Evolutionary conservation across 2,888 invertebrate genomes (phyloP).

Genomic region (Hirtodrosophila confusa): DNA sequence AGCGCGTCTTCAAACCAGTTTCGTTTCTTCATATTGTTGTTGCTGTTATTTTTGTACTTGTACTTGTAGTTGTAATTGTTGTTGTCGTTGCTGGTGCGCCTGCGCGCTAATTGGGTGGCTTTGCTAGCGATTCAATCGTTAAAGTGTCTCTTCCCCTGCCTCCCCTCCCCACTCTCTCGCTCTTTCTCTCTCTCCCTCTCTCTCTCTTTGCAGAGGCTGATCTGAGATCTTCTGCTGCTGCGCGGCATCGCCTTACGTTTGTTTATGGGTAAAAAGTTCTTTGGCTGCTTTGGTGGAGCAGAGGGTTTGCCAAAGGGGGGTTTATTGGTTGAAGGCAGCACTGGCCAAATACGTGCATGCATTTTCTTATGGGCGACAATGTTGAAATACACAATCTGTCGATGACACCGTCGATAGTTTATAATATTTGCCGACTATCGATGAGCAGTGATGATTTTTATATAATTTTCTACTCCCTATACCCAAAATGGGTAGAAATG

Average conservation of each 20-base stretch:
- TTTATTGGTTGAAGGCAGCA: slow-evolving; percentile 5
- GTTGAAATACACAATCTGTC: slow-evolving; percentile 46
- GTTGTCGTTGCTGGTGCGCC: slow-evolving; percentile 52
- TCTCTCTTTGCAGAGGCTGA: slow-evolving; percentile 12
- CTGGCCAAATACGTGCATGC: slow-evolving; percentile 65
- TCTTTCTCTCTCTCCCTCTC: slow-evolving; percentile 1
- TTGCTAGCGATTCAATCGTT: slow-evolving; percentile 38
- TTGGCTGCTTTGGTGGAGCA: neutral
- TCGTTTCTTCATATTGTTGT: slow-evolving; percentile 36
- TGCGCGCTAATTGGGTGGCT: slow-evolving; percentile 72
- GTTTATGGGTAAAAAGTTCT: slow-evolving; percentile 31
- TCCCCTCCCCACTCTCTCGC: neutral
- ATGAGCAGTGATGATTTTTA: too few relatives aligned
- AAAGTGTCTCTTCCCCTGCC: slow-evolving; percentile 17
- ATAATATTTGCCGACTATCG: too few relatives aligned
- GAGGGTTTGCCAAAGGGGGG: neutral
- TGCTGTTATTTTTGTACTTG: slow-evolving; percentile 22
- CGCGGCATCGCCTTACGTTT: slow-evolving; percentile 1
- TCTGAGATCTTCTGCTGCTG: slow-evolving; percentile 13
- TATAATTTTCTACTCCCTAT: too few relatives aligned
- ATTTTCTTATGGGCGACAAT: slow-evolving; percentile 76
- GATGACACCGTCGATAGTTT: too few relatives aligned
- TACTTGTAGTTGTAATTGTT: slow-evolving; percentile 29
- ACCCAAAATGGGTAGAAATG: too few relatives aligned
- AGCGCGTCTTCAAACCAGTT: slow-evolving; percentile 66